phyloP scores from a whole-genome alignment of 2,797 vertebrate species.

The Hippoglossus hippoglossus region DNA sequence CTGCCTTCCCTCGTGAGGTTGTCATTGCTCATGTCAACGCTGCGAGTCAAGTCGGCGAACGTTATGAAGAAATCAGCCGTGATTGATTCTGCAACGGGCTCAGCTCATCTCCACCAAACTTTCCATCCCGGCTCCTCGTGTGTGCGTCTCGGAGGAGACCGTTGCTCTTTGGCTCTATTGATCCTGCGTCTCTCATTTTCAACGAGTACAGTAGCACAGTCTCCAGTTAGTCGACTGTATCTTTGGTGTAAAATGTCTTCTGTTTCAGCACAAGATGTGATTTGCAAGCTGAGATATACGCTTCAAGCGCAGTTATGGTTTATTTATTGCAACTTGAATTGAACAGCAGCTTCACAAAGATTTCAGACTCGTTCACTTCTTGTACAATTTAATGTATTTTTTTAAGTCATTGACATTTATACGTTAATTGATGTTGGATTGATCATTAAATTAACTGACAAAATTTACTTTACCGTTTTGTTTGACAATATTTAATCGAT shows the following conservation, averaged over 20 bases:
- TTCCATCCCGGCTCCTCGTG: neutral
- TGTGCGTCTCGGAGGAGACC: neutral
- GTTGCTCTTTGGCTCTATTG: neutral
- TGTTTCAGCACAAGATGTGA: no score
- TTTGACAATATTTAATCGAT: no score
- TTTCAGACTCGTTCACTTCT: neutral
- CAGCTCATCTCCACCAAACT: neutral
- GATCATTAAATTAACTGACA: no score
- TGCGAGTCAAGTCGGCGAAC: neutral
- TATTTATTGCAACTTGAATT: neutral
- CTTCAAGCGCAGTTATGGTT: neutral
- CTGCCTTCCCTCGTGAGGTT: conserved; percentile 17
- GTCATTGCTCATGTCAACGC: conserved; percentile 13
- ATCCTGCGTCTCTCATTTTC: neutral
- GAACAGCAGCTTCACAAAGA: neutral
- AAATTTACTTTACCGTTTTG: no score
- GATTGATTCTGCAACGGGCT: neutral
- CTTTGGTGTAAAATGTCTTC: no score
- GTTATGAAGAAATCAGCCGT: conserved; percentile 5
- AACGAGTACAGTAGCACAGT: neutral
- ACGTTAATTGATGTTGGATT: no score
- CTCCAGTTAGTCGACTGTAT: neutral
- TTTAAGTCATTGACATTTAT: no score
- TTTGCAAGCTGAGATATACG: no score
- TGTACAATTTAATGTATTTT: no score